Evolutionary conservation across 2,888 invertebrate genomes (phyloP), one percentile per base, ranked within the genome.

Genomic region (Calliphora vomitoria): DNA sequence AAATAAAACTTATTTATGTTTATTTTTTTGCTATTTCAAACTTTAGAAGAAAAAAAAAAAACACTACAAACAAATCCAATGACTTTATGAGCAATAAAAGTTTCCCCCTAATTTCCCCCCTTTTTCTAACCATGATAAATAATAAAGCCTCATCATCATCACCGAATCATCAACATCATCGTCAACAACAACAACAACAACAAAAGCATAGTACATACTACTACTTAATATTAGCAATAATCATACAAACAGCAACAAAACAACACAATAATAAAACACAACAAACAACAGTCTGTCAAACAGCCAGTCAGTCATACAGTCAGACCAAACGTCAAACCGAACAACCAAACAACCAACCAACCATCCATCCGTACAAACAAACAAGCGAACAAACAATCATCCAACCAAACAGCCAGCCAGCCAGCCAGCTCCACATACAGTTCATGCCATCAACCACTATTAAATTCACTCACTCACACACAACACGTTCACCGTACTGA

Each of bases 401-500:
- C 11, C 38, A 2, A 47, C 20, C 60, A 50, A 44, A 62, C 47
- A 69, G 8, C 20, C 69, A 75, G 50, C 10, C 55, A 62, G 41
- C 60, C 62, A 38, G n/a, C 31, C 69, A 76, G 66, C 60, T 41
- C 25, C 79, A 78, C 74, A 76, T n/a, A 85, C 71, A 31, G 44
- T 64, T 83, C 79, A 81, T 84, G 44, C 68, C 62, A 79, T 82
- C 82, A 83, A 58, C 72, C 69, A 76, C 78, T 81, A 85, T 84
- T 86, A 66, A 81, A 81, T 89, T 88, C 89, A 88, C 88, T 84
- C 87, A 78, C 90, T 91, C 90, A 86, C 89, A 89, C 90, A 91
- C 89, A 90, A 92, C 90, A 90, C 85, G 55, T 71, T 55, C 41
- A 31, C 31, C 31, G 35, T 53, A 6, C 47, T 6, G 11, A 25